A percentile compares a stretch with the other conserved stretches of the same genome.
Evolutionary conservation across 2,888 invertebrate genomes (phyloP).

Genomic region (Eristalis intricaria): DNA sequence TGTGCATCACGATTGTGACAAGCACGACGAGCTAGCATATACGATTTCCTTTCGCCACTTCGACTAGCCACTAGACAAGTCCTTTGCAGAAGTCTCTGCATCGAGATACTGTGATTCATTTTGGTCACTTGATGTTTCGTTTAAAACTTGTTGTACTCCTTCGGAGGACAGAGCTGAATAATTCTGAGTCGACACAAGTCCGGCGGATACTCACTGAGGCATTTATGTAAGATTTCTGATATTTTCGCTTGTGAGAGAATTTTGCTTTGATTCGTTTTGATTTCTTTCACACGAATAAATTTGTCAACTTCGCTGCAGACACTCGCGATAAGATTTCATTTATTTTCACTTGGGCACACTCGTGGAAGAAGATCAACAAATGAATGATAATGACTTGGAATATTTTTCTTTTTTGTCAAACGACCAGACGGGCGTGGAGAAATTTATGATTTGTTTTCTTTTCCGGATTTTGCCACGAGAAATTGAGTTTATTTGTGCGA

Average conservation of each 20-base stretch:
- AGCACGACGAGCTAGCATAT: neutral
- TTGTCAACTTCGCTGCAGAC: neutral
- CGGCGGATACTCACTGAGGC: neutral
- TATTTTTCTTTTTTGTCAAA: neutral
- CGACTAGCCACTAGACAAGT: constrained; percentile 27
- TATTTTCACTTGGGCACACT: neutral
- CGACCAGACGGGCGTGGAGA: neutral
- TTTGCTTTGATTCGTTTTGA: neutral
- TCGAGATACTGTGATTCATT: constrained; percentile 46
- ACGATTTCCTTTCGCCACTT: neutral
- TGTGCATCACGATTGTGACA: neutral
- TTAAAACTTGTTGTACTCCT: neutral
- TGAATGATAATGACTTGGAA: neutral
- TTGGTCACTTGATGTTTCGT: neutral
- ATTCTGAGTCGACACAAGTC: neutral
- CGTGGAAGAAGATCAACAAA: neutral
- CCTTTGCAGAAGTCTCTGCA: constrained; percentile 54
- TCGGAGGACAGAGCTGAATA: neutral
- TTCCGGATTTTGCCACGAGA: neutral
- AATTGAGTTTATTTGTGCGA: too few relatives aligned
- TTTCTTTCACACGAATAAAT: neutral
- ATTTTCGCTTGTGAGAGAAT: neutral
- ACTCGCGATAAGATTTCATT: neutral
- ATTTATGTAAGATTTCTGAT: constrained; percentile 31
- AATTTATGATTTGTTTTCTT: neutral